Conservation (phyloP, 2,888 invertebrate species). For the Tanypteryx hageni region DNA sequence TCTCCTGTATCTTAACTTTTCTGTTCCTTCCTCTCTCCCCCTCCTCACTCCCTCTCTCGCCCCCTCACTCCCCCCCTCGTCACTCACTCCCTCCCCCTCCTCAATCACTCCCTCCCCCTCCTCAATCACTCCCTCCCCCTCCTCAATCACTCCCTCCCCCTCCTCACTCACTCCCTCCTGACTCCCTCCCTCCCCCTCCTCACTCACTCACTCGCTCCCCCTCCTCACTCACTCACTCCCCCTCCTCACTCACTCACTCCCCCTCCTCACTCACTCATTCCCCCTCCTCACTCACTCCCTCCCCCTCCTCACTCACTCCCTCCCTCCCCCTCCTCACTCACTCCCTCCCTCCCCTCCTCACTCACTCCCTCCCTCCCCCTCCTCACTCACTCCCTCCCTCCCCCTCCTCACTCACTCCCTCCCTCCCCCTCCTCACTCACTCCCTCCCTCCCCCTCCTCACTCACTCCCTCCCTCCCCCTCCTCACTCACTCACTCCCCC, state of each 20-base stretch:
- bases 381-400: neutral
- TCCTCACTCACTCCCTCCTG: neutral
- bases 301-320: neutral
- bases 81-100: neutral
- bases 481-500: neutral
- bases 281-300: neutral
- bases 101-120: neutral
- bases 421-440: neutral
- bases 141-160: neutral
- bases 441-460: no score
- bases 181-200: no score
- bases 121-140: neutral
- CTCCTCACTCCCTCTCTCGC: no score
- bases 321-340: neutral
- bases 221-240: no score
- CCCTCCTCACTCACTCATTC: no score
- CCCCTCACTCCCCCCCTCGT: no score
- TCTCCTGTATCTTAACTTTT: neutral
- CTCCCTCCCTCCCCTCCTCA: neutral
- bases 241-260: no score
- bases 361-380: neutral
- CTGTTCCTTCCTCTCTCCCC: neutral
- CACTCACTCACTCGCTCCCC: neutral
- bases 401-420: neutral
- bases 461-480: neutral